These are phyloP conservation scores for Liasis olivaceus DNA, from an alignment of 2,797 vertebrate species.

Conservation along the genomic window DNA sequence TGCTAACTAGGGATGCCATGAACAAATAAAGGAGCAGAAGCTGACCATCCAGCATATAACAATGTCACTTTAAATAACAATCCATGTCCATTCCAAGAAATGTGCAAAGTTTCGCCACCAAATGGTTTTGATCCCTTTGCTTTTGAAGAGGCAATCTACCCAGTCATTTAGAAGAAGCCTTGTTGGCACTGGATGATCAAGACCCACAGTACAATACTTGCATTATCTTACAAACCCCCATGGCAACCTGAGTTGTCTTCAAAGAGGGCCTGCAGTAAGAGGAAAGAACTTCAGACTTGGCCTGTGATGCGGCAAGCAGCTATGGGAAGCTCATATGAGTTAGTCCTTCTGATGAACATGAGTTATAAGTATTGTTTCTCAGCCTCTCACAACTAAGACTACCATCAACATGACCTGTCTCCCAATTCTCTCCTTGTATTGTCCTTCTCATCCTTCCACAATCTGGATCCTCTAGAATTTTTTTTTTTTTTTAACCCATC, in stretches of 20 bases:
- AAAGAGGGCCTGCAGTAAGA: not conserved
- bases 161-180: too few species aligned
- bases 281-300: not conserved
- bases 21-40: too few species aligned
- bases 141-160: not conserved
- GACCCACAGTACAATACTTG: too few species aligned
- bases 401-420: not conserved
- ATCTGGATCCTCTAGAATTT: not conserved
- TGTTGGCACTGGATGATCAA: too few species aligned
- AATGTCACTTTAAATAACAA: not conserved
- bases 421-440: not conserved
- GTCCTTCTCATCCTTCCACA: not conserved
- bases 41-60: not conserved
- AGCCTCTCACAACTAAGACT: not conserved
- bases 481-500: too few species aligned
- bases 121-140: not conserved
- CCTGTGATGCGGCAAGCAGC: not conserved
- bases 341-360: too few species aligned
- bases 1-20: too few species aligned
- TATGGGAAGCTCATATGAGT: not conserved
- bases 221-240: too few species aligned
- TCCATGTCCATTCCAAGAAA: not conserved
- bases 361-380: not conserved
- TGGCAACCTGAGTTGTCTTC: too few species aligned
- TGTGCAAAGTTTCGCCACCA: not conserved